Evolutionary conservation across 2,888 invertebrate species (phyloP).

Genomic region (Agrotis puta): DNA sequence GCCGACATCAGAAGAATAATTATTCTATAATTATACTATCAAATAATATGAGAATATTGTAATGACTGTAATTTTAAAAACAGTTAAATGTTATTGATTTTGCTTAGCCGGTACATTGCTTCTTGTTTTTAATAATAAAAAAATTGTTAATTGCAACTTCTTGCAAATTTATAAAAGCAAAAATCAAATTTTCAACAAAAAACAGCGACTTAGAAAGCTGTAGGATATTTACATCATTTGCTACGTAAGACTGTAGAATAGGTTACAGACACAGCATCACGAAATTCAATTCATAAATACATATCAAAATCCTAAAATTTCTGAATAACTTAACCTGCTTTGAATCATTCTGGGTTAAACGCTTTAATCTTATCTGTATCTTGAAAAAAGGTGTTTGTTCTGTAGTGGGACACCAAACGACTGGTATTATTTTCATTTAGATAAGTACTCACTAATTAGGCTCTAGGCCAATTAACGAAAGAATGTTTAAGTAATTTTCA

Average conservation of each 20-base stretch:
- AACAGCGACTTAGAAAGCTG: not conserved
- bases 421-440: not conserved
- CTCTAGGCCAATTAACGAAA: not conserved
- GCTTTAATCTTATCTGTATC: too few relatives aligned
- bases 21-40: constrained; percentile 58
- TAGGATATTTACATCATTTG: too few relatives aligned
- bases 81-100: constrained; percentile 43
- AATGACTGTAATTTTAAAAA: constrained; percentile 46
- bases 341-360: too few relatives aligned
- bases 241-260: too few relatives aligned
- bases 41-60: constrained; percentile 56
- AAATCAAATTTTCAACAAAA: not conserved
- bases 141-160: not conserved
- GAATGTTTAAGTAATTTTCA: constrained; percentile 3
- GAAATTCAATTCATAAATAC: too few relatives aligned
- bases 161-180: not conserved
- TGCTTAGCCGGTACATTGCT: not conserved
- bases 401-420: too few relatives aligned
- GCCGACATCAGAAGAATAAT: constrained; percentile 51
- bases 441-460: not conserved
- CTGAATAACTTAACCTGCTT: too few relatives aligned
- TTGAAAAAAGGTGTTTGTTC: too few relatives aligned
- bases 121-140: not conserved
- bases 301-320: too few relatives aligned
- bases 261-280: too few relatives aligned